Conservation (phyloP, 2,888 invertebrate species). For the Cheiracanthium punctorium region DNA sequence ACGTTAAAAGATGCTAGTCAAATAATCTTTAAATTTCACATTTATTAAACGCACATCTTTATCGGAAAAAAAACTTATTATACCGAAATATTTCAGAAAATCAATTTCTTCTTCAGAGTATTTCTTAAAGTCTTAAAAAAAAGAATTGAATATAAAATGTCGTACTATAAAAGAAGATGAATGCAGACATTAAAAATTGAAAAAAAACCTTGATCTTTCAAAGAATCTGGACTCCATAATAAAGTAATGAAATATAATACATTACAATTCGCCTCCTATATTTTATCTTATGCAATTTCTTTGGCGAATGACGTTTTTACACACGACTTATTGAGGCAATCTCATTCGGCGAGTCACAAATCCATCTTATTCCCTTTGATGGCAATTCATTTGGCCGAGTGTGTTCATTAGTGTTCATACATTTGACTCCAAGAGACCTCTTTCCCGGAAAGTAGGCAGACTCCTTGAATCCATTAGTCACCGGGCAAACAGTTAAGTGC, state of each 20-base stretch:
- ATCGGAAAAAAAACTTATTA: too few relatives aligned
- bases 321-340: constrained; percentile 6
- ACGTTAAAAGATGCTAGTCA: too few relatives aligned
- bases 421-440: constrained; percentile 15
- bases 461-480: constrained; percentile 47
- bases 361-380: constrained; percentile 15
- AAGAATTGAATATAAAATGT: too few relatives aligned
- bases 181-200: too few relatives aligned
- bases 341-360: constrained; percentile 9
- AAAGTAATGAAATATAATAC: constrained; percentile 5
- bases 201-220: neutral
- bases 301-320: constrained; percentile 9
- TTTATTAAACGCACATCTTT: too few relatives aligned
- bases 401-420: constrained; percentile 15
- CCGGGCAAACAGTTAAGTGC: constrained; percentile 30
- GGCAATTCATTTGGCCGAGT: constrained; percentile 15
- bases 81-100: too few relatives aligned
- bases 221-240: neutral
- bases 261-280: neutral
- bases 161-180: too few relatives aligned
- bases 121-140: too few relatives aligned
- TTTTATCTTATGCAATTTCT: constrained; percentile 7
- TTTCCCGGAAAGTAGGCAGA: constrained; percentile 16
- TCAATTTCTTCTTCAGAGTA: too few relatives aligned
- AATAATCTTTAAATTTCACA: too few relatives aligned